phyloP scores from a whole-genome alignment of 2,113 vertebrate genomes.

The Cyprinus carpio region DNA sequence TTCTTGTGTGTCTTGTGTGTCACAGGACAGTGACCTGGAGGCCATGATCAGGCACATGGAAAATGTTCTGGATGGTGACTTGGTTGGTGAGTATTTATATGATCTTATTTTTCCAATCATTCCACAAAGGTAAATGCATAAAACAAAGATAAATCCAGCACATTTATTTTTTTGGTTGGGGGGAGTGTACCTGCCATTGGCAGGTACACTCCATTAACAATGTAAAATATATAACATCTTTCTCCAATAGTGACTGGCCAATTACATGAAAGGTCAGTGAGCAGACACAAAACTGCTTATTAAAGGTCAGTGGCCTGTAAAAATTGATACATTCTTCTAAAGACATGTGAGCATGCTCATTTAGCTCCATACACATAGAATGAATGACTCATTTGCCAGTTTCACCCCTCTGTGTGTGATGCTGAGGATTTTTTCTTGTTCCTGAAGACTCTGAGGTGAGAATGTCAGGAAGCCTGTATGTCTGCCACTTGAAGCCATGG shows the following conservation, averaged over 20 bases:
- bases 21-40: slow-evolving; percentile 82
- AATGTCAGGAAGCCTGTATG: slow-evolving; percentile 10
- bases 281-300: background rate
- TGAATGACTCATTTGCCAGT: background rate
- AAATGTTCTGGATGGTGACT: slow-evolving; percentile 69
- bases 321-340: background rate
- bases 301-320: slow-evolving; percentile 22
- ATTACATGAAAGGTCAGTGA: slow-evolving; percentile 6
- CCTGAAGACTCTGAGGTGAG: background rate
- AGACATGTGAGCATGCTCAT: background rate
- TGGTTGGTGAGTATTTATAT: slow-evolving; percentile 64
- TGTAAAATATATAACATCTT: background rate
- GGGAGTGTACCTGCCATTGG: background rate
- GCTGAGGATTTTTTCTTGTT: background rate
- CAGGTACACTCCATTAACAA: background rate
- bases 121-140: background rate
- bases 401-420: background rate
- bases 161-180: no score
- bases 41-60: slow-evolving; percentile 82
- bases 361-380: background rate
- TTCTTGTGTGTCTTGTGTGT: slow-evolving; percentile 16
- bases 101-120: background rate
- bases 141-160: background rate
- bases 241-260: slow-evolving; percentile 15
- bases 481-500: background rate